Evolutionary conservation across 2,888 invertebrate genomes (phyloP), one percentile per base, ranked within the genome.

Genomic region (Labia minor): DNA sequence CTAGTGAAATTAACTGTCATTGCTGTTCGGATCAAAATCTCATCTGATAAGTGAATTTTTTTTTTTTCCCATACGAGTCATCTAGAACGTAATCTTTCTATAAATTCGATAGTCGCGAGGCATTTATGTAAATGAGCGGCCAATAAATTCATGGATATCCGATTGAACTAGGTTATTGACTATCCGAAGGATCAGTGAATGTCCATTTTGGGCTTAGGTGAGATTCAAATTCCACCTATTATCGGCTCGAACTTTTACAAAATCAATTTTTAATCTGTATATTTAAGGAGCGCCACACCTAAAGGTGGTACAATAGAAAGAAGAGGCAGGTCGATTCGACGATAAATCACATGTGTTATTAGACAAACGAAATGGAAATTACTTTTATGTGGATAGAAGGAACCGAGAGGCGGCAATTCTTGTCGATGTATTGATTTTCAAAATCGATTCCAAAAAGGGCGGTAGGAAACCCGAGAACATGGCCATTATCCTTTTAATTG

Each of bases 191-290:
- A 49, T 49, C 49, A 49, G 16, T n/a, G 3, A 14, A 49, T 49
- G 49, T 49, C 49, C 49, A 49, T 49, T 49, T 33, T 11, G n/a
- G 49, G n/a, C 16, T 49, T n/a, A 49, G 49, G 14, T 49, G 14
- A 49, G 49, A 49, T 49, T 49, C 49, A 2, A 49, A 49, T 49
- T 49, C 49, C 49, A 49, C 49, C 49, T 49, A 49, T 49, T 49
- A 49, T 49, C 49, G 49, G 16, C 6, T 49, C 16, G 49, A n/a
- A 49, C 16, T 49, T 49, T 49, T 49, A 8, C 49, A n/a, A 49
- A 49, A 49, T 49, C 49, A 49, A 49, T 49, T 49, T 49, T 49
- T 49, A 49, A 49, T 49, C 49, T 49, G 49, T 49, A 49, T 49
- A 49, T 49, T 49, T 49, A 49, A 49, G 49, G 49, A 49, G 16